A percentile compares a stretch with the other conserved stretches of the same genome.
phyloP scores from a whole-genome alignment of 2,113 vertebrate genomes.

The Sinocyclocheilus anophthalmus region DNA sequence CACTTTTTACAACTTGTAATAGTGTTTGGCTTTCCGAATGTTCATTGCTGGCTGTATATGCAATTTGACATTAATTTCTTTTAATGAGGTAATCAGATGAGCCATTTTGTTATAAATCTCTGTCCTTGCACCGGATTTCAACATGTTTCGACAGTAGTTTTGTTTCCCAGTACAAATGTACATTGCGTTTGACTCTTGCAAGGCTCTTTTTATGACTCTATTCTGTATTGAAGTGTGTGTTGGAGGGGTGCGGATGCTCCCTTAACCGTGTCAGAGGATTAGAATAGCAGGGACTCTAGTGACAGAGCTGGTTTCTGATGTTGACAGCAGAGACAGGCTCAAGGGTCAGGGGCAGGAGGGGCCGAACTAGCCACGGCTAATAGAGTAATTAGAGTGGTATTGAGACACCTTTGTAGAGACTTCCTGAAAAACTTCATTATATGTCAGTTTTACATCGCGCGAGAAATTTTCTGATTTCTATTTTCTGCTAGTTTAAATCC shows the following conservation, averaged over 20 bases:
- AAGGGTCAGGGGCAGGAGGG: slow-evolving; percentile 54
- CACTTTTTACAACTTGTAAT: slow-evolving; percentile 17
- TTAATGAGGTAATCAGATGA: slow-evolving; percentile 50
- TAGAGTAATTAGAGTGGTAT: slow-evolving; percentile 58
- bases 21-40: slow-evolving; percentile 42
- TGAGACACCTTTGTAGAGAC: slow-evolving; percentile 57
- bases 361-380: slow-evolving; percentile 51
- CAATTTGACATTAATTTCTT: slow-evolving; percentile 48
- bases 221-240: slow-evolving; percentile 23
- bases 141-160: slow-evolving; percentile 33
- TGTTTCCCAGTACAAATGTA: slow-evolving; percentile 27
- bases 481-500: not conserved
- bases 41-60: slow-evolving; percentile 21
- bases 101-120: slow-evolving; percentile 19
- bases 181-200: not conserved
- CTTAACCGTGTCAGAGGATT: slow-evolving; percentile 46
- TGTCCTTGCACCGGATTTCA: slow-evolving; percentile 19
- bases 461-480: not conserved
- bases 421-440: slow-evolving; percentile 55
- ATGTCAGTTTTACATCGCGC: not conserved
- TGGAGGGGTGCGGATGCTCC: slow-evolving; percentile 7
- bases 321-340: not conserved
- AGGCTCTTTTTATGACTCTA: not conserved
- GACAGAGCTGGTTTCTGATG: slow-evolving; percentile 37
- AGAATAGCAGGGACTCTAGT: slow-evolving; percentile 55